Percentiles rank a stretch among this genome's conserved stretches.
Evolutionary conservation across 1,140 invertebrate genomes (phyloP).

Genomic region (Polypedilum pembai): DNA sequence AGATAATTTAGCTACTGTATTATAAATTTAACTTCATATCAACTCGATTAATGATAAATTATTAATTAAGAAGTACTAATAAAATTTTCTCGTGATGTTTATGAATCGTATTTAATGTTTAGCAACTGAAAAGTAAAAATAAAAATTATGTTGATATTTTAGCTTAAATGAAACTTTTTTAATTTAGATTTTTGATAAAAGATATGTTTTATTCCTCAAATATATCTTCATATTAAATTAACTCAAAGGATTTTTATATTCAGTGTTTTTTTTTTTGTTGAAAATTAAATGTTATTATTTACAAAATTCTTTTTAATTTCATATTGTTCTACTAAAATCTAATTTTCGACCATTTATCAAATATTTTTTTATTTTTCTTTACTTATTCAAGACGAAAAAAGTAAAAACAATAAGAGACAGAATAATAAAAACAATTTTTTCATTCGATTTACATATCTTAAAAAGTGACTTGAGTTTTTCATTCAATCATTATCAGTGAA

Average conservation of each 20-base stretch:
- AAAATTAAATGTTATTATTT: background rate
- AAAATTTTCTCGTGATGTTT: background rate
- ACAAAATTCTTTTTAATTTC: background rate
- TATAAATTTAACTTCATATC: background rate
- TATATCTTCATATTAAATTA: constrained; percentile 23
- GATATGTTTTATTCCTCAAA: constrained; percentile 28
- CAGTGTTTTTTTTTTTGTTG: background rate
- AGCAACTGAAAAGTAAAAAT: background rate
- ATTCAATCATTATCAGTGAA: background rate
- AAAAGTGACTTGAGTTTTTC: constrained; percentile 4
- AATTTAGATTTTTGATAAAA: constrained; percentile 9
- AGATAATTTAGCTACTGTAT: background rate
- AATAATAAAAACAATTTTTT: background rate
- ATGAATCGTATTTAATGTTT: background rate
- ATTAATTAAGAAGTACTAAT: background rate
- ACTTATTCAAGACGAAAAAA: background rate
- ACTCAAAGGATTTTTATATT: background rate
- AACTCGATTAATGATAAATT: background rate
- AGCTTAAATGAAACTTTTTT: background rate
- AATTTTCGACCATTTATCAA: constrained; percentile 8
- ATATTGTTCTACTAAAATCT: background rate
- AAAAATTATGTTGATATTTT: background rate
- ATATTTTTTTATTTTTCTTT: background rate
- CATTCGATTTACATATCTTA: background rate
- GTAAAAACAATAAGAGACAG: background rate